Conservation (phyloP, 2,888 invertebrate genomes). For the Tetragnatha montana region DNA sequence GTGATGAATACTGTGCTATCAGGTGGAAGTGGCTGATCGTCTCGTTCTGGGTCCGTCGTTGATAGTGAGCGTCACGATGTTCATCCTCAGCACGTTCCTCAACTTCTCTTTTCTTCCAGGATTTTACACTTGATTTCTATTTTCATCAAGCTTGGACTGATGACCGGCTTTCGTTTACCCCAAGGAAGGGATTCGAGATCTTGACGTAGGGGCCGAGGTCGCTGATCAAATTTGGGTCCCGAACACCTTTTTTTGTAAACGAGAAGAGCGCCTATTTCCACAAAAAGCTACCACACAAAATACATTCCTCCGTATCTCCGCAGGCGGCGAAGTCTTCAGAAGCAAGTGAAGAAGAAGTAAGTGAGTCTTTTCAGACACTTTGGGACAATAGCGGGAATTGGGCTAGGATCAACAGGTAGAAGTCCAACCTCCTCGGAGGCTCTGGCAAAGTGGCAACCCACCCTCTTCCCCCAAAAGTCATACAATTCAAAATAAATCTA, state of each 20-base stretch:
- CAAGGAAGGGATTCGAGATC: constrained; percentile 91
- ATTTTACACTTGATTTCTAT: constrained; percentile 98
- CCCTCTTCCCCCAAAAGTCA: no score
- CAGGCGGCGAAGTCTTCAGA: constrained; percentile 94
- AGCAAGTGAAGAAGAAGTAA: constrained; percentile 98
- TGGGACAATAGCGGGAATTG: no score
- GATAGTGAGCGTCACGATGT: constrained; percentile 98
- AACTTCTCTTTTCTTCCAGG: constrained; percentile 80
- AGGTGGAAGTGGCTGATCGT: background rate
- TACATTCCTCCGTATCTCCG: constrained; percentile 97
- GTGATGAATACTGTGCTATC: background rate
- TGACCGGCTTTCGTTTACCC: constrained; percentile 93
- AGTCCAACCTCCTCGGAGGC: no score
- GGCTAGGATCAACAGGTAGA: no score
- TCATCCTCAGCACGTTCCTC: constrained; percentile 98
- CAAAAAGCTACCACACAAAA: constrained; percentile 99
- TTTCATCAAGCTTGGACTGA: constrained; percentile 99
- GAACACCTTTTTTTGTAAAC: constrained; percentile 99
- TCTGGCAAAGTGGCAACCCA: no score
- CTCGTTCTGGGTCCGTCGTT: constrained; percentile 90
- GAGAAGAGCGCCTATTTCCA: constrained; percentile 99
- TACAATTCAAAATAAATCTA: no score
- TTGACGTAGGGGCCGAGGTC: constrained; percentile 94
- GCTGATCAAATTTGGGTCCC: constrained; percentile 99
- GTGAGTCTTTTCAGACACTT: constrained; percentile 72